Conservation (phyloP, 2,113 vertebrate genomes). For the Pluvianellus socialis region DNA sequence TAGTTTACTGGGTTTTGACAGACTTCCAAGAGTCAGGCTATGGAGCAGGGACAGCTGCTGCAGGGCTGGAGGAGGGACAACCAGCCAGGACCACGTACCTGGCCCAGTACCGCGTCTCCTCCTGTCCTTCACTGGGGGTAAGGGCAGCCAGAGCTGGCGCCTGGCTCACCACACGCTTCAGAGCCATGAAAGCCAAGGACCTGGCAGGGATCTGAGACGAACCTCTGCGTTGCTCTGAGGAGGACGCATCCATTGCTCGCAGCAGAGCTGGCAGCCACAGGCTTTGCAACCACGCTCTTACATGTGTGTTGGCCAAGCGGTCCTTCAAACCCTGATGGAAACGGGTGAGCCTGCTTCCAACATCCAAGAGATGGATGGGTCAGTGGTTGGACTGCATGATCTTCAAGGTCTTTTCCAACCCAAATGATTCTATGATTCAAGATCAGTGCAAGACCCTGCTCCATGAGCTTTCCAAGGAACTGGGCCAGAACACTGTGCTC, state of each 20-base stretch:
- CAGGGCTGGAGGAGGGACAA: not conserved
- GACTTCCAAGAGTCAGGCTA: not conserved
- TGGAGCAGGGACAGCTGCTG: not conserved
- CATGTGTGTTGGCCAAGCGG: not conserved
- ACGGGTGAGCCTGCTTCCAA: not conserved
- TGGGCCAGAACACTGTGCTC: not conserved
- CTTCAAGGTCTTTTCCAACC: too few relatives aligned
- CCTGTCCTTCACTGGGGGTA: not conserved
- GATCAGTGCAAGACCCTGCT: not conserved
- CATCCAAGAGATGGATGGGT: not conserved
- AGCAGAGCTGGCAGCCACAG: too few relatives aligned
- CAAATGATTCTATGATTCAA: not conserved
- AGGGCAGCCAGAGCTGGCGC: not conserved
- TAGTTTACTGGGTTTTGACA: not conserved
- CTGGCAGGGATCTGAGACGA: not conserved
- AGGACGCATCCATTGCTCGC: too few relatives aligned
- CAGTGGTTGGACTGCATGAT: too few relatives aligned
- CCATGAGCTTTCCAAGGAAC: not conserved
- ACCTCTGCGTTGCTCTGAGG: not conserved
- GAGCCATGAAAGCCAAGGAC: not conserved
- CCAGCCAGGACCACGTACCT: rapidly evolving
- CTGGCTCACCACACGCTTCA: not conserved
- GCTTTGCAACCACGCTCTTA: not conserved
- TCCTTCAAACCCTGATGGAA: not conserved
- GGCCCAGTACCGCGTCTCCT: not conserved